Base-by-base conservation (phyloP, 2,888 invertebrate species). In the Latheticus oryzae region DNA sequence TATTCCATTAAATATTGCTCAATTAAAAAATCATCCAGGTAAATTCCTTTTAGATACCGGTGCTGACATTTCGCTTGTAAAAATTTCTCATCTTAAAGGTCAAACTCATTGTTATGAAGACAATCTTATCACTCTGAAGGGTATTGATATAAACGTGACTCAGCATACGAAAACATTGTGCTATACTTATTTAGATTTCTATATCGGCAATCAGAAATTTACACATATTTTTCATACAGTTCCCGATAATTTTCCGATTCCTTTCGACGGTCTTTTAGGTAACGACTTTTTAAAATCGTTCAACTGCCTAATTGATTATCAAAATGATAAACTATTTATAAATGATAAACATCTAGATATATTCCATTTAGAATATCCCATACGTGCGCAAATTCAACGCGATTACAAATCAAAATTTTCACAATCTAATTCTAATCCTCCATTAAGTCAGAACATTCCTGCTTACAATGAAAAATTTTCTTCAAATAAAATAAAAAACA, bases 261-360 rank as follows among this genome's bases (percentile, higher is more conserved):
- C 8, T 62, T 66, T 5, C 12, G 68, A 12, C 55, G 66, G 62
- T 35, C 35, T 52, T 26, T 26, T 26, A 11, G 26, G 26, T 11
- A 26, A 26, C 26, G 26, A 26, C 11, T 26, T 26, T n/a, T 26
- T 26, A 26, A 11, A 8, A 11, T 11, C 26, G 9, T 26, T 11
- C 26, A 11, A 11, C 26, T 26, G 26, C 26, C 9, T 11, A 8
- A 26, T 26, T 1, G 9, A 11, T n/a, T 26, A 26, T 26, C n/a
- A n/a, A n/a, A n/a, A n/a, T n/a, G n/a, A n/a, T n/a, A n/a, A n/a
- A n/a, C n/a, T n/a, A n/a, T n/a, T n/a, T n/a, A n/a, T n/a, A n/a
- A n/a, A n/a, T n/a, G n/a, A n/a, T n/a, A n/a, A n/a, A n/a, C n/a
- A n/a, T n/a, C n/a, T n/a, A n/a, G n/a, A n/a, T n/a, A n/a, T n/a